Evolutionary conservation across 2,888 invertebrate genomes (phyloP), one percentile per base, ranked within the genome.

Genomic region (Phragmatobia fuliginosa): DNA sequence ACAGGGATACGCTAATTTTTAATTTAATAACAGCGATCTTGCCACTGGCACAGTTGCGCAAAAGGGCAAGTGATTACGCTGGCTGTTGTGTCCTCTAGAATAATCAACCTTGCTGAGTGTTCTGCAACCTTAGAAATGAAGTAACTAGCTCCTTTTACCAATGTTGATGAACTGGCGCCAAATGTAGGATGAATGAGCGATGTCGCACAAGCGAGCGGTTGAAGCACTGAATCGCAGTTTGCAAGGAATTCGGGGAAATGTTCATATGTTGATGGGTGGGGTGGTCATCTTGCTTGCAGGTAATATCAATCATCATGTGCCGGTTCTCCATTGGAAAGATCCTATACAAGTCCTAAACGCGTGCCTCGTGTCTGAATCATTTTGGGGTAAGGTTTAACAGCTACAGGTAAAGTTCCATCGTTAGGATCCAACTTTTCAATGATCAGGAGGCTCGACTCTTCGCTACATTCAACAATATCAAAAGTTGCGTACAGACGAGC

Each of bases 241-340:
- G 7, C 21, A 49, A 21, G n/a, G n/a, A 1, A 49, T n/a, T 49
- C n/a, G 21, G 21, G n/a, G 7, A 10, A n/a, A n/a, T n/a, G n/a
- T n/a, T n/a, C n/a, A n/a, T n/a, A n/a, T 38, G 38, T 38, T 49
- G 49, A 49, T 21, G 49, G 49, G n/a, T 49, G 49, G 49, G n/a
- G 49, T 49, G 49, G n/a, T n/a, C n/a, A n/a, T 49, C 49, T 49
- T 49, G 49, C 49, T 49, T n/a, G 8, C 49, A 49, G 49, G 45
- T 21, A 7, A n/a, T 49, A 10, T 10, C n/a, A n/a, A 18, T 18
- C 16, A 18, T 18, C 41, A 16, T 16, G 18, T 41, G 41, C 38
- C 41, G 18, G 14, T 41, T 14, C 5, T 41, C 41, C 5, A 41
- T 5, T 41, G 41, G 16, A 1, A 6, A 18, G 18, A 5, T 18